Evolutionary conservation across 2,113 vertebrate genomes (phyloP).

Genomic region (Phalacrocorax aristotelis): DNA sequence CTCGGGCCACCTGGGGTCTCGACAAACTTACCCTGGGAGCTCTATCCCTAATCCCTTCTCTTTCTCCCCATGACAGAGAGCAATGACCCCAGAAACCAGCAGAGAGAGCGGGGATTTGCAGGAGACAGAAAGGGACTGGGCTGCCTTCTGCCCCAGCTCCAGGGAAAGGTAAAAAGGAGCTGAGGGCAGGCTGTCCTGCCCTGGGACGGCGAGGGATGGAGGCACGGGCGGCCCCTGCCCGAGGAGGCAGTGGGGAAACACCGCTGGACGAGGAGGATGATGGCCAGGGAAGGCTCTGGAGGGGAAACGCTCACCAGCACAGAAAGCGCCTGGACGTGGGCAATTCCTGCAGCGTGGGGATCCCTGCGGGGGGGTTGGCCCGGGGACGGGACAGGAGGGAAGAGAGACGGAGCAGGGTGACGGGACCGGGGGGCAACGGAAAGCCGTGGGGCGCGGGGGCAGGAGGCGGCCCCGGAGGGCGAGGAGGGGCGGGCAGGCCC

Average conservation of each 20-base stretch:
- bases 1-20: neutral
- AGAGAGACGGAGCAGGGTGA: no score
- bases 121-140: neutral
- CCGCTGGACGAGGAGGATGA: neutral
- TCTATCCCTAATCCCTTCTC: neutral
- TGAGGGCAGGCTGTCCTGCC: rapidly evolving
- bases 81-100: neutral
- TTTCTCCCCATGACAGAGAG: neutral
- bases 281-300: neutral
- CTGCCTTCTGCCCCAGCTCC: neutral
- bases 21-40: neutral
- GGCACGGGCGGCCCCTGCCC: neutral
- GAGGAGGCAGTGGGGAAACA: neutral
- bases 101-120: neutral
- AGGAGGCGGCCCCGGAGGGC: no score
- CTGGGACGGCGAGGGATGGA: neutral
- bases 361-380: neutral
- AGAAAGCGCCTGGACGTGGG: neutral
- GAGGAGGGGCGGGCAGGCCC: no score
- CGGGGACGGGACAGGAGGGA: neutral
- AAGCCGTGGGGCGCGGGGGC: no score
- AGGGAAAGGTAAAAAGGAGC: neutral
- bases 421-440: neutral
- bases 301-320: neutral
- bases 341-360: neutral